Percentiles rank a stretch among this genome's conserved stretches.
These are phyloP conservation scores for Candoia aspera DNA, from an alignment of 2,113 vertebrate genomes.

Conservation along the genomic window DNA sequence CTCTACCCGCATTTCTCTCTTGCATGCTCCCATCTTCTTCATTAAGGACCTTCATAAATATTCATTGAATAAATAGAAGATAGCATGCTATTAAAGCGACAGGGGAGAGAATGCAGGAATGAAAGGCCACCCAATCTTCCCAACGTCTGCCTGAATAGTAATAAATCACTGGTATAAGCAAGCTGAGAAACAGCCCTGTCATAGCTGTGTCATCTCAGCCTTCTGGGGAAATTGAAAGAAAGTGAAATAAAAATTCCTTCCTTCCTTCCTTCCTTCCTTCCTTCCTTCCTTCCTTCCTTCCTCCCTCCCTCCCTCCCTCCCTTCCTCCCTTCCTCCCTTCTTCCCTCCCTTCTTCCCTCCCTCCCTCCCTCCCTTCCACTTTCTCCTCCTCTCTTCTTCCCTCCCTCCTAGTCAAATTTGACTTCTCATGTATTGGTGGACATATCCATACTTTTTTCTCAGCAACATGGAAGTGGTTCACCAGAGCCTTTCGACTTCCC, in stretches of 20 bases:
- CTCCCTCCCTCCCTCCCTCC: no score
- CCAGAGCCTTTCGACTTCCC: no score
- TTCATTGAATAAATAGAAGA: conserved; percentile 11
- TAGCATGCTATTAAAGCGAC: conserved; percentile 10
- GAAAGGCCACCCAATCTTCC: conserved; percentile 25
- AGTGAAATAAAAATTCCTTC: neutral
- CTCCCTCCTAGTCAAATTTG: no score
- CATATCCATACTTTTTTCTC: no score
- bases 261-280: neutral
- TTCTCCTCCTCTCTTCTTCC: no score
- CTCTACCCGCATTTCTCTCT: neutral
- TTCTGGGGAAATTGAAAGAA: neutral
- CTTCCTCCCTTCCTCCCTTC: no score
- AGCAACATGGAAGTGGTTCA: no score
- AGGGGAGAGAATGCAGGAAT: conserved; percentile 13
- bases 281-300: neutral
- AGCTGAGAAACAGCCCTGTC: neutral
- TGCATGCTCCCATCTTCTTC: conserved; percentile 14
- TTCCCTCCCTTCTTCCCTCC: no score
- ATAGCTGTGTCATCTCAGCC: neutral
- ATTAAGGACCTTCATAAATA: conserved; percentile 50
- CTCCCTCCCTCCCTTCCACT: no score
- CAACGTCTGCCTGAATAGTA: conserved; percentile 17
- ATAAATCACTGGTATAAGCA: neutral
- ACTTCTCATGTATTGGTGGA: no score